Conservation (phyloP, 2,113 vertebrate species). For the Cacatua alba region DNA sequence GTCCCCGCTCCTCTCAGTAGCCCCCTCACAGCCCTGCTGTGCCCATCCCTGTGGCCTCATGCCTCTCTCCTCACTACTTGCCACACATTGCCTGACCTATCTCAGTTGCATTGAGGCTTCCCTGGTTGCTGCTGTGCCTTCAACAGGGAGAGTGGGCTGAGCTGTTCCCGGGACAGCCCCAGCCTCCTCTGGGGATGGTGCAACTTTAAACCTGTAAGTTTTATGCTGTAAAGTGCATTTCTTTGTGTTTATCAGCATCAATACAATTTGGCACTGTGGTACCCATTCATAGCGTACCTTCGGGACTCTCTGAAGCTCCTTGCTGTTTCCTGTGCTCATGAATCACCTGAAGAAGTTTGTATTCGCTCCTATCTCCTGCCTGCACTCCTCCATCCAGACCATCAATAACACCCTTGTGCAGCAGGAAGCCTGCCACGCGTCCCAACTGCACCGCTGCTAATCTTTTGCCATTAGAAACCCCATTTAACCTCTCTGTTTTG, state of each 20-base stretch:
- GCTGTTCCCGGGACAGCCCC: neutral
- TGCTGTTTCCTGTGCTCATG: neutral
- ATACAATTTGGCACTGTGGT: neutral
- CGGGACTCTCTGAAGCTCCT: neutral
- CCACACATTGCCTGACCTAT: rapidly evolving
- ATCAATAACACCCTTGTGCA: neutral
- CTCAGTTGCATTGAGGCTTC: rapidly evolving
- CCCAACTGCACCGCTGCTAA: neutral
- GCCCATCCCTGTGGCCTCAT: neutral
- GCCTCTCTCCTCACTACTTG: rapidly evolving
- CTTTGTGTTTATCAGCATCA: neutral
- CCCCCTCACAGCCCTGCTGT: neutral
- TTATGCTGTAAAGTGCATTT: neutral
- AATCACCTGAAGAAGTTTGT: neutral
- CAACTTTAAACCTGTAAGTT: neutral
- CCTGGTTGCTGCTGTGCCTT: rapidly evolving
- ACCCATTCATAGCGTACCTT: neutral
- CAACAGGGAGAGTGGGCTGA: rapidly evolving
- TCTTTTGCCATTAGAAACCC: neutral
- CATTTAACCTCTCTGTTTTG: neutral
- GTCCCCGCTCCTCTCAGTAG: rapidly evolving
- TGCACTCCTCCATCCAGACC: neutral
- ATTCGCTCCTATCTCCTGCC: neutral
- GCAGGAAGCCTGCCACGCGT: neutral
- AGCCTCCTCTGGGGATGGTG: neutral